These are phyloP conservation scores for Quadriops clusia DNA, from an alignment of 2,888 invertebrate genomes.

Conservation along the genomic window DNA sequence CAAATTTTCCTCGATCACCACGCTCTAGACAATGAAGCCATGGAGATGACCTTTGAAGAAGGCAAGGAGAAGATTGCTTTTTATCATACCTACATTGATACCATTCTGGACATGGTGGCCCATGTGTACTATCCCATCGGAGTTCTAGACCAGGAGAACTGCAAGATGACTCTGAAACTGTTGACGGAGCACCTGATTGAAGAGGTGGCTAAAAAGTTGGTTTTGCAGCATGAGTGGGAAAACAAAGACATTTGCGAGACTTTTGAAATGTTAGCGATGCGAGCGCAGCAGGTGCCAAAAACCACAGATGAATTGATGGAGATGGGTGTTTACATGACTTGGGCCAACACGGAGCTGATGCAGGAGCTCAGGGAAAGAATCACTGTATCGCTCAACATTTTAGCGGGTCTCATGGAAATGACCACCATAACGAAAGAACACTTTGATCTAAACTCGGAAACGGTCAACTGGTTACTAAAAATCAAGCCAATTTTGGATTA, in stretches of 20 bases:
- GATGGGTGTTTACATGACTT: slow-evolving; percentile 62
- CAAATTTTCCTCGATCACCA: no score
- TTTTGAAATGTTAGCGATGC: slow-evolving; percentile 58
- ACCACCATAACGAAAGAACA: slow-evolving; percentile 63
- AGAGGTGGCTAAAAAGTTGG: slow-evolving; percentile 50
- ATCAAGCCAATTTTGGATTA: slow-evolving; percentile 73
- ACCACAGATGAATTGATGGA: slow-evolving; percentile 73
- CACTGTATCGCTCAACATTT: slow-evolving; percentile 49
- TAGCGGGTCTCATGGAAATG: slow-evolving; percentile 63
- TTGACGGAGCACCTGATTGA: slow-evolving; percentile 48
- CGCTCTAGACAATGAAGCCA: slow-evolving; percentile 32
- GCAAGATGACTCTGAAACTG: slow-evolving; percentile 48
- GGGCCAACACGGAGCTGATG: slow-evolving; percentile 62
- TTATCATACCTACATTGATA: slow-evolving; percentile 47
- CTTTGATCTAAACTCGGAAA: slow-evolving; percentile 65
- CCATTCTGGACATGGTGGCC: slow-evolving; percentile 48
- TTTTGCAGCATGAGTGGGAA: slow-evolving; percentile 50
- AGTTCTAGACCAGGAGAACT: slow-evolving; percentile 49
- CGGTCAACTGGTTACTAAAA: slow-evolving; percentile 70
- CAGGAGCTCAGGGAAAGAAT: slow-evolving; percentile 59
- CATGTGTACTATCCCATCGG: slow-evolving; percentile 59
- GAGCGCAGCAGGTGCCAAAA: slow-evolving; percentile 59
- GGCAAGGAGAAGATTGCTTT: slow-evolving; percentile 49
- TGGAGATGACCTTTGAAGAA: slow-evolving; percentile 45
- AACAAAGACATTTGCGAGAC: slow-evolving; percentile 56